Percentiles rank a stretch among this genome's conserved stretches.
phyloP scores from a whole-genome alignment of 2,888 invertebrate species.

The Rotaria sp. region DNA sequence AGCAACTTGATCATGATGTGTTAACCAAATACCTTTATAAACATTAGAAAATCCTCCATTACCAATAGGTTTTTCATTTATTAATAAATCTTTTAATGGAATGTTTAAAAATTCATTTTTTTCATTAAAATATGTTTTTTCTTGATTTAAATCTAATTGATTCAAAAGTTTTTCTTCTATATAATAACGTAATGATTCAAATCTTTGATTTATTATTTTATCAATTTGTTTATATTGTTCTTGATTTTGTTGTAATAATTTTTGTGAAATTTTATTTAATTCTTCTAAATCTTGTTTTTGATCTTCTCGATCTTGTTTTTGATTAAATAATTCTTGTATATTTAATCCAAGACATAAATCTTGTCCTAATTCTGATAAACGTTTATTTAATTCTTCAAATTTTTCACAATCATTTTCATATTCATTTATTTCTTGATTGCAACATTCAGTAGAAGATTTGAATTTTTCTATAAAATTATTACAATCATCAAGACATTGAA shows the following conservation, averaged over 20 bases:
- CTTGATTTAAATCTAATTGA: no score
- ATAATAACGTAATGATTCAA: not conserved
- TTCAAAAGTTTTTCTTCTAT: not conserved
- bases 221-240: not conserved
- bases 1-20: not conserved
- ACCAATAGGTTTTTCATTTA: not conserved
- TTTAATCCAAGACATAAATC: not conserved
- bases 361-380: not conserved
- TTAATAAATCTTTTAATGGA: not conserved
- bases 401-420: not conserved
- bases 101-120: not conserved
- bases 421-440: not conserved
- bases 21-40: not conserved
- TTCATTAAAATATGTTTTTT: not conserved
- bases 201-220: not conserved
- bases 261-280: not conserved
- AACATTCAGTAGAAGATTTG: not conserved
- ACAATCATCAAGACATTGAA: not conserved
- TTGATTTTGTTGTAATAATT: not conserved
- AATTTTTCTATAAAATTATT: not conserved
- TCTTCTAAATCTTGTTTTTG: not conserved
- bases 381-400: not conserved
- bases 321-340: conserved; percentile 21
- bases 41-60: conserved; percentile 2
- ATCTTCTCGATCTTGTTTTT: conserved; percentile 4